Percentiles rank a stretch among this genome's conserved stretches.
Conservation (phyloP, 2,797 vertebrate species). For the Spinibarbus caldwelli region DNA sequence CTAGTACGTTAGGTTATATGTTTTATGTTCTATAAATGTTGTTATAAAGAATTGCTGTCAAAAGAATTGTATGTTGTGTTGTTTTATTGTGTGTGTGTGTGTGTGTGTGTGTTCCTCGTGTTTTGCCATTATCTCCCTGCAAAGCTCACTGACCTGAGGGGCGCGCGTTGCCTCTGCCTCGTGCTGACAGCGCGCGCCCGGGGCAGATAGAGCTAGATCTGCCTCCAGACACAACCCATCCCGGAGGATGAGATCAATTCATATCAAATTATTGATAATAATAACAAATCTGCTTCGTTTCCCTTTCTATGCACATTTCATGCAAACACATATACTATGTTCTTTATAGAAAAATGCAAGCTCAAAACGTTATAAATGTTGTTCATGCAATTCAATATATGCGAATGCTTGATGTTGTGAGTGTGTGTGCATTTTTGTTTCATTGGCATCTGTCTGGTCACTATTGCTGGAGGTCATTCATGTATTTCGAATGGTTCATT, state of each 20-base stretch:
- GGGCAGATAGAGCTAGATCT: conserved; percentile 10
- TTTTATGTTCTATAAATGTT: neutral
- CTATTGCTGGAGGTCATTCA: conserved; percentile 44
- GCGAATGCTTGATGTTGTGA: conserved; percentile 48
- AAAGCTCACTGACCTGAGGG: conserved; percentile 71
- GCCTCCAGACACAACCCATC: conserved; percentile 24
- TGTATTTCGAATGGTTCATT: no score
- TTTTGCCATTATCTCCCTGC: conserved; percentile 75
- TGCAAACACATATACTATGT: neutral
- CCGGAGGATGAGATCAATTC: neutral
- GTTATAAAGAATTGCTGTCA: neutral
- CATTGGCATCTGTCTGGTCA: conserved; percentile 36
- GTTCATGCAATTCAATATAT: conserved; percentile 17
- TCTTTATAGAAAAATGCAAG: neutral
- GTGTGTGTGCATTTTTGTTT: conserved; percentile 16
- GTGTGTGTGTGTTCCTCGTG: conserved; percentile 37
- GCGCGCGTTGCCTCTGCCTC: conserved; percentile 62
- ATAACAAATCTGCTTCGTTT: neutral
- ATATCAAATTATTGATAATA: conserved; percentile 1
- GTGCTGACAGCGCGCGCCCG: conserved; percentile 52
- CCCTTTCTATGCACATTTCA: neutral
- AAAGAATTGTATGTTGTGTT: neutral
- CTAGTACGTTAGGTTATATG: neutral
- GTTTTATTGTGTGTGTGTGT: conserved; percentile 39
- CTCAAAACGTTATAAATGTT: neutral